These are phyloP conservation scores for Microcebus lehilahytsara DNA, from an alignment of 2,113 vertebrate species.

Conservation along the genomic window DNA sequence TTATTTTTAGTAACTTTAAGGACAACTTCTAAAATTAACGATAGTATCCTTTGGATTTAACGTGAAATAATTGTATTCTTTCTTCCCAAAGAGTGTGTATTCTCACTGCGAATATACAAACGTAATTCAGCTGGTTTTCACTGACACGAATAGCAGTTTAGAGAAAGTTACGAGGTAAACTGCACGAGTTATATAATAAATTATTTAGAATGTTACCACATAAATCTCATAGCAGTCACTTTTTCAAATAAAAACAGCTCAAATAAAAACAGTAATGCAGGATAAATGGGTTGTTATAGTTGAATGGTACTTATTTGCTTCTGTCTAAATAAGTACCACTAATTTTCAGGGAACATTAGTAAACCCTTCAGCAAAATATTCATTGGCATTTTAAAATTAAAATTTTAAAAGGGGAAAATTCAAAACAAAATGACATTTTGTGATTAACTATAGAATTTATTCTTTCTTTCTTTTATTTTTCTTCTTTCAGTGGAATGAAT, in stretches of 20 bases:
- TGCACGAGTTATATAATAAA: neutral
- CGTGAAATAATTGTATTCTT: neutral
- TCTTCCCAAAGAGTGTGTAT: neutral
- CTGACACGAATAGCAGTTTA: neutral
- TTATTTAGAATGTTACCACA: neutral
- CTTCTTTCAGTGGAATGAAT: neutral
- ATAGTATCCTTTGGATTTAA: neutral
- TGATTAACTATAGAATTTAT: neutral
- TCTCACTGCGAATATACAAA: neutral
- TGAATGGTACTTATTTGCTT: neutral
- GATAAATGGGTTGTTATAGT: neutral
- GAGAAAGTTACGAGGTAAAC: neutral
- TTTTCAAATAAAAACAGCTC: conserved; percentile 22
- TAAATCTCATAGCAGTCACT: neutral
- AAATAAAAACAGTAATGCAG: neutral
- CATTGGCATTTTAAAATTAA: neutral
- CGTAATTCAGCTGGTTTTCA: neutral
- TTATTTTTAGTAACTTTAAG: conserved; percentile 24
- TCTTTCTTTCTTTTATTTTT: neutral
- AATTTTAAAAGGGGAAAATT: neutral
- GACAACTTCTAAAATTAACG: conserved; percentile 18
- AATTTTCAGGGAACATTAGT: neutral
- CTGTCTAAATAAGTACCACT: neutral
- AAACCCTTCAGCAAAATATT: neutral
- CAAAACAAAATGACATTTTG: neutral